Percentiles rank a stretch among this genome's conserved stretches.
These are phyloP conservation scores for Sebastes schlegelii DNA, from an alignment of 2,113 vertebrate species.

Conservation along the genomic window DNA sequence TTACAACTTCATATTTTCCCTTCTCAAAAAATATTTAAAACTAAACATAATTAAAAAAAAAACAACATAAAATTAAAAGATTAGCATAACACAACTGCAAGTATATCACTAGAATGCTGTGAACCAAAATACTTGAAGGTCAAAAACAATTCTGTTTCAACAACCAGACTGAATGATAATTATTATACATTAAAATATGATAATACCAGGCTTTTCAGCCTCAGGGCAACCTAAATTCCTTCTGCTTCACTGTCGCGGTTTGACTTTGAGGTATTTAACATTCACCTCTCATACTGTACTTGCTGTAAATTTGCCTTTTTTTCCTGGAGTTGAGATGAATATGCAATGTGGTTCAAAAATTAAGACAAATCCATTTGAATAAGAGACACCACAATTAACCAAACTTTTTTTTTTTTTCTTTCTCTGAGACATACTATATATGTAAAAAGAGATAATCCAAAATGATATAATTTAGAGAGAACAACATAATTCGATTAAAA, in stretches of 20 bases:
- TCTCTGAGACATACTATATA: slow-evolving; percentile 5
- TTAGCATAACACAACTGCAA: slow-evolving; percentile 71
- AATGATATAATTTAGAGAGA: slow-evolving; percentile 63
- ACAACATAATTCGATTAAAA: slow-evolving; percentile 41
- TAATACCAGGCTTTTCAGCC: slow-evolving; percentile 55
- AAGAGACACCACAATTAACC: slow-evolving; percentile 46
- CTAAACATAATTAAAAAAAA: slow-evolving; percentile 60
- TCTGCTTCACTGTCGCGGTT: slow-evolving; percentile 48
- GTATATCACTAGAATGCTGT: slow-evolving; percentile 65
- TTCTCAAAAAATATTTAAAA: slow-evolving; percentile 69
- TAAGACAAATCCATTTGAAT: slow-evolving; percentile 56
- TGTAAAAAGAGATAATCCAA: slow-evolving; percentile 47
- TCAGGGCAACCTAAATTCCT: slow-evolving; percentile 49
- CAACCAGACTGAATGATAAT: slow-evolving; percentile 69
- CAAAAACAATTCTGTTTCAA: slow-evolving; percentile 59
- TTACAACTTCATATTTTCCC: slow-evolving; percentile 72
- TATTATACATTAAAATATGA: slow-evolving; percentile 73
- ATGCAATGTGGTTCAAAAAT: slow-evolving; percentile 53
- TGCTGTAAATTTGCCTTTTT: slow-evolving; percentile 54
- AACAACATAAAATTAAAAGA: slow-evolving; percentile 35
- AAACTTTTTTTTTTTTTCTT: slow-evolving; percentile 8
- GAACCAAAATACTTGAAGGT: slow-evolving; percentile 64
- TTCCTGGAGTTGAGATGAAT: slow-evolving; percentile 64
- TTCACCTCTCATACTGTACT: slow-evolving; percentile 65
- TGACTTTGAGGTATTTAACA: slow-evolving; percentile 76